phyloP scores from a whole-genome alignment of 2,113 vertebrate species.

The Eidolon helvum region DNA sequence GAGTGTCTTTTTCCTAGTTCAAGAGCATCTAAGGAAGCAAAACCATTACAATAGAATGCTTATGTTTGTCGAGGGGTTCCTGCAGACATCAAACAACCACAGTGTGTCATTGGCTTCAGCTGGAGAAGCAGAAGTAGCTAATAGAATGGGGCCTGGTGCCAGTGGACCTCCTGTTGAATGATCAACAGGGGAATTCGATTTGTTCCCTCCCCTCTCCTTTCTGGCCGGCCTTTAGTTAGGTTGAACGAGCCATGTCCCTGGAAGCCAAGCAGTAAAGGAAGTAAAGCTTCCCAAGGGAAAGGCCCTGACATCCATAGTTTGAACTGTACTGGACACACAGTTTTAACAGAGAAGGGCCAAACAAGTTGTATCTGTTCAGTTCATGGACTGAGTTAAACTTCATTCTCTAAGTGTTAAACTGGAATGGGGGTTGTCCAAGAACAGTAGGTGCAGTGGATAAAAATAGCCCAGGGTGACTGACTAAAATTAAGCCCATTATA shows the following conservation, averaged over 20 bases:
- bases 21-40: background rate
- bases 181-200: background rate
- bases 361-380: background rate
- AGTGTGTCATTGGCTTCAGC: background rate
- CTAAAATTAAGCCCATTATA: background rate
- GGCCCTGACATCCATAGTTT: background rate
- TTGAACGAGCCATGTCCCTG: background rate
- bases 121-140: background rate
- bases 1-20: background rate
- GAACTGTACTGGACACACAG: background rate
- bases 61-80: background rate
- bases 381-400: background rate
- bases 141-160: background rate
- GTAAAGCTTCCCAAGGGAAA: background rate
- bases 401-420: background rate
- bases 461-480: background rate
- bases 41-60: background rate
- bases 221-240: background rate
- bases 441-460: background rate
- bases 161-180: background rate
- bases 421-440: background rate
- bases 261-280: background rate
- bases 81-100: background rate
- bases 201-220: background rate
- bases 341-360: slow-evolving; percentile 14